Evolutionary conservation across 2,888 invertebrate genomes (phyloP), one percentile per base, ranked within the genome.

Genomic region (Lypha dubia): DNA sequence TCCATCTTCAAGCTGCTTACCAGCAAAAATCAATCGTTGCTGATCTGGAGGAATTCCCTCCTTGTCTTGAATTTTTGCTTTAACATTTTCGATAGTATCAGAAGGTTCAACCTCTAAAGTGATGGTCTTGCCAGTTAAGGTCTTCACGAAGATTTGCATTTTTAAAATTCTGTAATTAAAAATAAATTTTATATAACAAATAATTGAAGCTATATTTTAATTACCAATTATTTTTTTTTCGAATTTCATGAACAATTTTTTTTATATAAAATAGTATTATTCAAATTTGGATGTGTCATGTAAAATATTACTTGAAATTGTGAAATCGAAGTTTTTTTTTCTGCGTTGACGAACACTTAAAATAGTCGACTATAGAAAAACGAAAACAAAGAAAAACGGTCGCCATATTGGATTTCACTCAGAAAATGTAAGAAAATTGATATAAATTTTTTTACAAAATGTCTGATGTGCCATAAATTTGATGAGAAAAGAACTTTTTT

Each of bases 21-120:
- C 90, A 32, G 90, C 90, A 63, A 90, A 90, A 77, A 90, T 90
- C 86, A 90, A 87, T 88, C 90, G 89, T 79, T 90, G 90, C 82
- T 90, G 90, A 77, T 90, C 90, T 89, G 90, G 90, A 3, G 90
- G 90, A 79, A 90, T 90, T n/a, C 90, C 90, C 86, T 90, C 90
- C 86, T 90, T 90, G 80, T 90, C 90, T 44, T 90, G 90, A 68
- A 89, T 90, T 88, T 90, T 51, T 41, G 89, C 89, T 74, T 89
- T 89, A 0, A 89, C 89, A 56, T 89, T 89, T 76, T 89, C 89
- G 24, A 89, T 86, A 13, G 86, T 86, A 81, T 88, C 80, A 35
- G 80, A 74, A 35, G 90, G 89, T 51, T 90, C 90, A 9, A 90
- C 90, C 81, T 90, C 90, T 83, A 90, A 86, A 15, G 89, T 90